A percentile compares a stretch with the other conserved stretches of the same genome.
phyloP scores from a whole-genome alignment of 2,888 invertebrate genomes.

The Chydorus sphaericus region DNA sequence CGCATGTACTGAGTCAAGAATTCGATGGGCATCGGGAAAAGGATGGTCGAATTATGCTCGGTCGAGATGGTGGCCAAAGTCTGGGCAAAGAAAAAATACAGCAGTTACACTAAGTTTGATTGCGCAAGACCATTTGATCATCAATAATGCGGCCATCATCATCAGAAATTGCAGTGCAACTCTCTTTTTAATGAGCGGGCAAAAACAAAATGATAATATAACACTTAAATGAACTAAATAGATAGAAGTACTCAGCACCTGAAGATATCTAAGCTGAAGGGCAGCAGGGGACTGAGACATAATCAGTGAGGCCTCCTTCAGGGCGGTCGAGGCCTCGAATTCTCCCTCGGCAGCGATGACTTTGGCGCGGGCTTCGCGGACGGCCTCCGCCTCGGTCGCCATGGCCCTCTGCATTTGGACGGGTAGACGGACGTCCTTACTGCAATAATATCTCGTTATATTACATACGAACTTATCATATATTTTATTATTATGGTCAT shows the following conservation, averaged over 20 bases:
- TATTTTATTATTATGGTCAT: constrained; percentile 37
- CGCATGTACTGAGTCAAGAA: constrained; percentile 27
- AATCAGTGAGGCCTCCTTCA: constrained; percentile 89
- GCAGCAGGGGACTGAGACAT: constrained; percentile 90
- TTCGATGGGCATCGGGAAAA: constrained; percentile 71
- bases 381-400: constrained; percentile 91
- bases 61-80: constrained; percentile 92
- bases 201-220: background rate
- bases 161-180: too few species aligned
- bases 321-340: constrained; percentile 84
- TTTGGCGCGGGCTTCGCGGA: constrained; percentile 81
- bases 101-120: background rate
- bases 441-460: too few species aligned
- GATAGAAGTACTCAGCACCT: too few species aligned
- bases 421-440: constrained; percentile 83
- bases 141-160: background rate
- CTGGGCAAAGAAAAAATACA: constrained; percentile 38
- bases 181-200: too few species aligned
- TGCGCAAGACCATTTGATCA: background rate
- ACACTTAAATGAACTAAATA: background rate
- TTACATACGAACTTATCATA: too few species aligned
- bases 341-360: constrained; percentile 70
- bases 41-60: constrained; percentile 95
- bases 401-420: constrained; percentile 84
- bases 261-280: constrained; percentile 78